Evolutionary conservation across 2,888 invertebrate species (phyloP).

Genomic region (Tribolium freemani): DNA sequence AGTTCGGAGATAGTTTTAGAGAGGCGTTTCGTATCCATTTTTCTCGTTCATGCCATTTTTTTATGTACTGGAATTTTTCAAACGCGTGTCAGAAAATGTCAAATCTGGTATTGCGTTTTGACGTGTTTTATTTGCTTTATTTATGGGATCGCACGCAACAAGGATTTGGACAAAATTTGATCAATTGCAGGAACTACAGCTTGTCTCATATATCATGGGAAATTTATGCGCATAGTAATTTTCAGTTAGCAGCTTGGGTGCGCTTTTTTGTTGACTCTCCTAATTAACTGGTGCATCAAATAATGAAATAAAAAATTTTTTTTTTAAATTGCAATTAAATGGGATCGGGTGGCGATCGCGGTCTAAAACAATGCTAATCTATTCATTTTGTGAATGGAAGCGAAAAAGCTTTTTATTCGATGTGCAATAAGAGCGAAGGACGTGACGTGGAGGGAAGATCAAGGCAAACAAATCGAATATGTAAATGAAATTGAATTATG

Average conservation of each 20-base stretch:
- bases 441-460: slow-evolving; percentile 1
- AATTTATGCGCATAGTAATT: background rate
- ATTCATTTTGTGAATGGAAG: slow-evolving; percentile 5
- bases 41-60: slow-evolving; percentile 1
- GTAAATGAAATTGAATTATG: slow-evolving; percentile 33
- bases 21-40: background rate
- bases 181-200: background rate
- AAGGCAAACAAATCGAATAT: slow-evolving; percentile 30
- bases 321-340: too few species aligned
- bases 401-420: slow-evolving; percentile 8
- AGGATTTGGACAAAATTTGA: background rate
- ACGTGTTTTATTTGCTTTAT: background rate
- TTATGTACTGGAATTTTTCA: slow-evolving; percentile 18
- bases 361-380: too few species aligned
- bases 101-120: background rate
- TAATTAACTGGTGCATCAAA: too few species aligned
- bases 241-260: background rate
- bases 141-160: background rate
- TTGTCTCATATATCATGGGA: background rate
- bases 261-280: too few species aligned
- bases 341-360: too few species aligned
- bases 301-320: too few species aligned
- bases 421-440: background rate
- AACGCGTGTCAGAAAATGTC: slow-evolving; percentile 11
- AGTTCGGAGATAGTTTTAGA: slow-evolving; percentile 22